phyloP scores from a whole-genome alignment of 2,888 invertebrate species.

The Pyrocoelia pectoralis region DNA sequence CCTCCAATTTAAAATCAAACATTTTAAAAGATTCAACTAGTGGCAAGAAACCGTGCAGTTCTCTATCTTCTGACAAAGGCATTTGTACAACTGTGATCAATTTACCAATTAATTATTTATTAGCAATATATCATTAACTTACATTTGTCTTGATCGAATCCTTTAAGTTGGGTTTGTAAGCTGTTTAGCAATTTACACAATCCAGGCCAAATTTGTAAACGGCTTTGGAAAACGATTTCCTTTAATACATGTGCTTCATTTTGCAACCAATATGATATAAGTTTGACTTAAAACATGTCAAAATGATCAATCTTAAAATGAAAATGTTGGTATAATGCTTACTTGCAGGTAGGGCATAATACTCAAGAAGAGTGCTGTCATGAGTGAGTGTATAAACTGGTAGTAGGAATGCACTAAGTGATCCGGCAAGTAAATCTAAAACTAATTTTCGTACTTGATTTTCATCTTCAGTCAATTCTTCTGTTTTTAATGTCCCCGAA shows the following conservation, averaged over 20 bases:
- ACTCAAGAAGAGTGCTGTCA: constrained; percentile 67
- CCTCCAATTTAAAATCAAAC: constrained; percentile 63
- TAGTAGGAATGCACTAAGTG: constrained; percentile 72
- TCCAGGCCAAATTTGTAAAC: constrained; percentile 81
- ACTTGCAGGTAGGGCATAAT: constrained; percentile 76
- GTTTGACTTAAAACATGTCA: constrained; percentile 73
- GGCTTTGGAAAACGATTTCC: constrained; percentile 64
- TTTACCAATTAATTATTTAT: constrained; percentile 12
- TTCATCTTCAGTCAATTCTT: constrained; percentile 67
- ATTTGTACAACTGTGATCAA: constrained; percentile 65
- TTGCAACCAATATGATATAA: constrained; percentile 77
- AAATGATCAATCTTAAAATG: constrained; percentile 12
- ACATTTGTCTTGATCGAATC: constrained; percentile 65
- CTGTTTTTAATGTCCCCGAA: constrained; percentile 58
- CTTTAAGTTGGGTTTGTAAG: constrained; percentile 63
- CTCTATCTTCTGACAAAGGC: constrained; percentile 81
- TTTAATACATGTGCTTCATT: constrained; percentile 64
- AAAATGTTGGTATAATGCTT: constrained; percentile 44
- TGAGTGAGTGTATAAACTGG: constrained; percentile 75
- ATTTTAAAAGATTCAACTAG: constrained; percentile 68
- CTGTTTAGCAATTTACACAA: constrained; percentile 77
- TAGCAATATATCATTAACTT: constrained; percentile 49
- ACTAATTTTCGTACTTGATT: constrained; percentile 66
- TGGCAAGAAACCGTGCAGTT: constrained; percentile 81
- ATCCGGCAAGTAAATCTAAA: constrained; percentile 70